Conservation (phyloP, 2,113 vertebrate species). For the Myotis davidii region DNA sequence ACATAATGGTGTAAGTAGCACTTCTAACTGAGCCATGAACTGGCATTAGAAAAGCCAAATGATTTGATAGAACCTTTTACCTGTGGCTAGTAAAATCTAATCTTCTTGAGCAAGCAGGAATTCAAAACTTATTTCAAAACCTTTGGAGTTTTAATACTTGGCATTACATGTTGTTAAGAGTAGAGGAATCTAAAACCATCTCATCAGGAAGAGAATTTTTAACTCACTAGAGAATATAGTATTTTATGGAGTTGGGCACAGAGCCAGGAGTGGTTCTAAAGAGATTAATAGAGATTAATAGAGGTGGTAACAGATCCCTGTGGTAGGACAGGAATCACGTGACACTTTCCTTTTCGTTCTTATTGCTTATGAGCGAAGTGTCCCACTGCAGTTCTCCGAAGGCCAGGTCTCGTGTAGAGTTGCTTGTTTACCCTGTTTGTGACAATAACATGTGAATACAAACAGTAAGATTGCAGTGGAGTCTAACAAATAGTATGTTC, state of each 20-base stretch:
- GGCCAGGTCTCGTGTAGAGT: not conserved
- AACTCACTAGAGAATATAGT: not conserved
- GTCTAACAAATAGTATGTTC: not conserved
- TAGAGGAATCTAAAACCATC: not conserved
- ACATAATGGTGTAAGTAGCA: not conserved
- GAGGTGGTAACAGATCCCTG: not conserved
- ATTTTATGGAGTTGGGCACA: not conserved
- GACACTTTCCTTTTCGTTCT: not conserved
- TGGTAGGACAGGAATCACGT: not conserved
- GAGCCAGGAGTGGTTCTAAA: not conserved
- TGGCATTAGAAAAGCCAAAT: not conserved
- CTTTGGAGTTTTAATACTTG: constrained; percentile 22
- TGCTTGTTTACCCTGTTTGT: not conserved
- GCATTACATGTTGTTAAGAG: not conserved
- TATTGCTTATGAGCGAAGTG: not conserved
- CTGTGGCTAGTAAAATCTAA: not conserved
- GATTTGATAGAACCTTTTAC: not conserved
- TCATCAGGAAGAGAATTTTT: not conserved
- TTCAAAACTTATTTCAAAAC: constrained; percentile 24
- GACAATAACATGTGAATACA: not conserved
- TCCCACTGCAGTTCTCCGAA: not conserved
- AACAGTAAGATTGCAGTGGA: not conserved
- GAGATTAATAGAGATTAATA: not conserved
- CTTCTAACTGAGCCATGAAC: not conserved
- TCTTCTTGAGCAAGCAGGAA: not conserved